phyloP scores from a whole-genome alignment of 2,888 invertebrate species.

The Agonopterix alstromeriana region DNA sequence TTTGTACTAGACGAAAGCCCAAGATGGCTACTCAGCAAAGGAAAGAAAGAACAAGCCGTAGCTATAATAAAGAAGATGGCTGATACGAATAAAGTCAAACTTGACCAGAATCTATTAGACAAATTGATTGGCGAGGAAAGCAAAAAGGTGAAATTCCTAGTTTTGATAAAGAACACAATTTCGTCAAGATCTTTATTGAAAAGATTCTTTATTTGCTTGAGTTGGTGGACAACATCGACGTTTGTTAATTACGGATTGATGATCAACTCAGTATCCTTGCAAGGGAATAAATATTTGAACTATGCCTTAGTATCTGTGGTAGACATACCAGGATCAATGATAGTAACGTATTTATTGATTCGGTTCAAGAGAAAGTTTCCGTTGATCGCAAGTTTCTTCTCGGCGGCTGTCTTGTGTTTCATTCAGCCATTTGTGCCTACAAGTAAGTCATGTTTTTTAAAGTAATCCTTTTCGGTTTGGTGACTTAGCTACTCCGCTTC shows the following conservation, averaged over 20 bases:
- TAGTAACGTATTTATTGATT: slow-evolving; percentile 73
- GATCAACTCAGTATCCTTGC: slow-evolving; percentile 83
- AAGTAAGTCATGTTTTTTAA: slow-evolving; percentile 39
- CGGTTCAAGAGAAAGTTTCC: slow-evolving; percentile 73
- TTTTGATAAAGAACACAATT: slow-evolving; percentile 45
- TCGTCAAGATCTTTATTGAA: slow-evolving; percentile 39
- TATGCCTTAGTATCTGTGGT: slow-evolving; percentile 78
- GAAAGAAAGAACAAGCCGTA: slow-evolving; percentile 79
- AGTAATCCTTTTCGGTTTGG: too few relatives aligned
- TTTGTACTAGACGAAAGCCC: slow-evolving; percentile 84
- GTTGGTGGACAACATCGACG: slow-evolving; percentile 79
- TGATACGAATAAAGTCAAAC: slow-evolving; percentile 43
- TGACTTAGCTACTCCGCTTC: too few relatives aligned
- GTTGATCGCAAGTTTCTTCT: slow-evolving; percentile 69
- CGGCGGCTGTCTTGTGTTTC: slow-evolving; percentile 76
- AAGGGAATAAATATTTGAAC: slow-evolving; percentile 86
- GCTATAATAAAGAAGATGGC: slow-evolving; percentile 79
- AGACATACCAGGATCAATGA: slow-evolving; percentile 76
- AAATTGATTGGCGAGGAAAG: slow-evolving; percentile 32
- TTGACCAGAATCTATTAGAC: slow-evolving; percentile 38
- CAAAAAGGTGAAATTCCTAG: slow-evolving; percentile 26
- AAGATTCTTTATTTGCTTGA: slow-evolving; percentile 51
- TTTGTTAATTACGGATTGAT: slow-evolving; percentile 87
- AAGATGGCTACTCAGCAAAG: slow-evolving; percentile 86
- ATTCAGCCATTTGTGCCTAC: slow-evolving; percentile 76